Evolutionary conservation across 1,140 invertebrate species (phyloP), one percentile per base, ranked within the genome.

Genomic region (Andricus grossulariae): DNA sequence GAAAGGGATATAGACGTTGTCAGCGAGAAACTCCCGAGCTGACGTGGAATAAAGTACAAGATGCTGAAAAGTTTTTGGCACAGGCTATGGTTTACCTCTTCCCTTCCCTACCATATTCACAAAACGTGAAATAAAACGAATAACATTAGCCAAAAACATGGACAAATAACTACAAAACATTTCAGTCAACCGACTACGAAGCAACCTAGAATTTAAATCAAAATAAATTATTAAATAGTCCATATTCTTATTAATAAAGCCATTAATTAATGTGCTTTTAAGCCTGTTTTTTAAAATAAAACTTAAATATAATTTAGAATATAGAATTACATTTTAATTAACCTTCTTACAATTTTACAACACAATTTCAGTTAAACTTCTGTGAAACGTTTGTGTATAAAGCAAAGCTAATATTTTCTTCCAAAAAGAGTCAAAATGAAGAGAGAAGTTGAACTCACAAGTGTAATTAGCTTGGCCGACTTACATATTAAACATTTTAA

Each of bases 41-140:
- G 82, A 83, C 72, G 74, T 50, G 32, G 74, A 83, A 85, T 78
- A 82, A 85, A 84, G 84, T 84, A 84, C 80, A 80, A 79, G 75
- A 74, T 76, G 79, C 77, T 81, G 81, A 83, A 78, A 85, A 84
- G 74, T 84, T 85, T 74, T 84, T 85, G 83, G 76, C 78, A 79
- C 75, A 81, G 74, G 72, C 84, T 75, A 60, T 75, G 71, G 7
- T 50, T 75, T 19, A 39, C 18, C 50, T 50, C 45, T 51, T 12
- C 32, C 15, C 11, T 70, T 45, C 21, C 60, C 10, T 66, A 10
- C n/a, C 25, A n/a, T 32, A 66, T 39, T 16, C 15, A 39, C 13
- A 66, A 39, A 66, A 66, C 60, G n/a, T 15, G 60, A n/a, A 16
- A 66, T 45, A 60, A 25, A 5, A 2, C 21, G 55, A 60, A 60